These are phyloP conservation scores for Tragelaphus strepsiceros DNA, from an alignment of 2,113 vertebrate genomes.

Conservation along the genomic window DNA sequence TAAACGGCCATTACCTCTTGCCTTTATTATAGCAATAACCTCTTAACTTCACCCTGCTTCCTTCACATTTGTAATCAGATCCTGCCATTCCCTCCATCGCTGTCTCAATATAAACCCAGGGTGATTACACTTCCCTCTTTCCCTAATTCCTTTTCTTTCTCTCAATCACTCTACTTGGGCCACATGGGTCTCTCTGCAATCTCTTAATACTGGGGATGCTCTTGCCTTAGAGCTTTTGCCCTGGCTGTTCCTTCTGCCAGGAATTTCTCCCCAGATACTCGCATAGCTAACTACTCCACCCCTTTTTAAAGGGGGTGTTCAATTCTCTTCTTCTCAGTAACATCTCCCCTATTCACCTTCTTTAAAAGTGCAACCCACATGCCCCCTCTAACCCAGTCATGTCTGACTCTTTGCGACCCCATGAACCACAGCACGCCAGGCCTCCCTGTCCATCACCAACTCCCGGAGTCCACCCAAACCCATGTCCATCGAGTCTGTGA, in stretches of 20 bases:
- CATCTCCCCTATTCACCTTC: neutral
- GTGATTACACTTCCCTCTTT: neutral
- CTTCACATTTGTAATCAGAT: neutral
- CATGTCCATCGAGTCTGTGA: no score
- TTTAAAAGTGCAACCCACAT: neutral
- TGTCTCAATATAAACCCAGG: neutral
- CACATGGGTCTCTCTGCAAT: neutral
- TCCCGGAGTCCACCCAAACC: no score
- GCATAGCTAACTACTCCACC: neutral
- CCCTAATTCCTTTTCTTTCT: neutral
- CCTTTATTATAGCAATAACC: neutral
- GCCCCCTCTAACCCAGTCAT: neutral
- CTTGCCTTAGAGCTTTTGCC: neutral
- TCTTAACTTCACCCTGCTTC: neutral
- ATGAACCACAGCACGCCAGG: no score
- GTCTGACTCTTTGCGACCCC: rapidly evolving
- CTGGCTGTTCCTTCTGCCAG: neutral
- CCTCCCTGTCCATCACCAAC: no score
- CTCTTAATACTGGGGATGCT: neutral
- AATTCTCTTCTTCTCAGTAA: neutral
- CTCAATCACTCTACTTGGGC: neutral
- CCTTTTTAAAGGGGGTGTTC: neutral
- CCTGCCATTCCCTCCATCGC: neutral
- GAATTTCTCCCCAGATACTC: neutral
- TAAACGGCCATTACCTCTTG: neutral